Base-by-base conservation (phyloP, 2,797 vertebrate species). In the Chaetophractus vellerosus region DNA sequence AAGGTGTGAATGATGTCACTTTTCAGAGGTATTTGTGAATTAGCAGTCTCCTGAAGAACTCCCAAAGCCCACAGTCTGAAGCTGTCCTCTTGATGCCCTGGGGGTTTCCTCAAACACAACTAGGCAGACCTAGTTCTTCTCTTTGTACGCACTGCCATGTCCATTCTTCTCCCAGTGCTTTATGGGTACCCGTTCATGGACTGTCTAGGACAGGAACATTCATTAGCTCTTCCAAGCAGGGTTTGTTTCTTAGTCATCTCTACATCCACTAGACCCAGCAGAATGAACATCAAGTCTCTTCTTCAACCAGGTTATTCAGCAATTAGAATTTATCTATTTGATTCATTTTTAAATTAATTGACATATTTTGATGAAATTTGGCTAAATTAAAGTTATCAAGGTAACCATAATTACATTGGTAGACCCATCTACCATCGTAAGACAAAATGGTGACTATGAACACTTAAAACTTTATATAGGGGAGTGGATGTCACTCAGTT, bases 171-270 rank as follows among this genome's bases (percentile, higher is more conserved):
- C 14, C 7, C 23, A 2, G 0, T 26, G 31, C 10, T 16, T n/a
- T 9, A 3, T 8, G 23, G 31, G 36, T 0, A 9, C 52, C 18
- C 26, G 10, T 16, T 18, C 9, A 0, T 0, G 9, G 41, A 19
- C 50, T 5, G 28, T 31, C 38, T 19, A 33, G n/a, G n/a, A 1
- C 76, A 0, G 31, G 66, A n/a, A 6, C 3, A 0, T 0, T 0
- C 3, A 0, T 0, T 0, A 14, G 7, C 21, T 31, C 21, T 57
- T 41, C 68, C 1, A 0, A 21, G 61, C 21, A 11, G 38, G 16
- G 16, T 36, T 28, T 45, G 45, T 9, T n/a, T 33, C 36, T 48
- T 33, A 0, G 0, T 55, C 55, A 72, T 19, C 63, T 48, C 7
- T 28, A 9, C 1, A 12, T 33, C 33, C 23, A 19, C 10, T 48